These are phyloP conservation scores for Podilymbus podiceps DNA, from an alignment of 2,113 vertebrate genomes.

Conservation along the genomic window DNA sequence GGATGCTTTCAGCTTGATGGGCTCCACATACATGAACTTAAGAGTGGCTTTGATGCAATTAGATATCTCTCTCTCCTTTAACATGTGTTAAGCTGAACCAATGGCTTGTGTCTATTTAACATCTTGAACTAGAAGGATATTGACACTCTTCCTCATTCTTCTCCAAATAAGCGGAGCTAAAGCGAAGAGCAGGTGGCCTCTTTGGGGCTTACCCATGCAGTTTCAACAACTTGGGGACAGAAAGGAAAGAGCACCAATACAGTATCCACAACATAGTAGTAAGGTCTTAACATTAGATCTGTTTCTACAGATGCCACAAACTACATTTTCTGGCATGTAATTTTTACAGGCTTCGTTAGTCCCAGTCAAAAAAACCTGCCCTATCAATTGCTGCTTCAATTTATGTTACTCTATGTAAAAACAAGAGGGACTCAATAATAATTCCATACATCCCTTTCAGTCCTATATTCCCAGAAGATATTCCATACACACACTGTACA, in stretches of 20 bases:
- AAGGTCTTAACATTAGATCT: neutral
- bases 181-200: neutral
- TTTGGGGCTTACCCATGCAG: neutral
- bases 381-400: neutral
- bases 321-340: neutral
- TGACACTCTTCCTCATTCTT: neutral
- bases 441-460: neutral
- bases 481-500: neutral
- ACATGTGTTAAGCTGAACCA: conserved; percentile 71
- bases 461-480: neutral
- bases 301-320: conserved; percentile 16
- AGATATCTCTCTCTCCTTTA: conserved; percentile 79
- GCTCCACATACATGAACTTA: conserved; percentile 83
- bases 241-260: neutral
- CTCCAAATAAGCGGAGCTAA: neutral
- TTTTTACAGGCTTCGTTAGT: neutral
- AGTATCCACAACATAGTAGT: neutral
- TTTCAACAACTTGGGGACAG: neutral
- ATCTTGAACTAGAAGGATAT: neutral
- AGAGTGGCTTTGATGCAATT: conserved; percentile 87
- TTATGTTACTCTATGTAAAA: neutral
- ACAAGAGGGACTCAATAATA: neutral
- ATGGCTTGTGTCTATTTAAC: neutral
- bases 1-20: conserved; percentile 88
- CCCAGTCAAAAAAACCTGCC: neutral